phyloP scores from a whole-genome alignment of 2,113 vertebrate genomes.

The Solea solea region DNA sequence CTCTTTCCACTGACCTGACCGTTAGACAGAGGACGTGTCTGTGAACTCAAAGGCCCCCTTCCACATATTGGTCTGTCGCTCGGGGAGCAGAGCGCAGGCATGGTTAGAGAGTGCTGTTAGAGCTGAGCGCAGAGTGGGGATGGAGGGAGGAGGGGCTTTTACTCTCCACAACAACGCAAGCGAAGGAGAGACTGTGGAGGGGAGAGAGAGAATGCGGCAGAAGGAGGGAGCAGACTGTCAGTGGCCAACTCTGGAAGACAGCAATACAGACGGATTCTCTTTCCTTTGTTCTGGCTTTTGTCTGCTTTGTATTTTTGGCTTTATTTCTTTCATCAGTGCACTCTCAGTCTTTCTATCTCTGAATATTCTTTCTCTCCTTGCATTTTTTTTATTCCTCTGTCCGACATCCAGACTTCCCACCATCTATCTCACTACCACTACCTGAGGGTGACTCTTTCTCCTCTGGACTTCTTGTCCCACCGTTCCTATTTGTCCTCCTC shows the following conservation, averaged over 20 bases:
- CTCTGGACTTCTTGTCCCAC: constrained; percentile 11
- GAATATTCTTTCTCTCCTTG: neutral
- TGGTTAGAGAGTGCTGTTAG: constrained; percentile 24
- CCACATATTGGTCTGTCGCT: no score
- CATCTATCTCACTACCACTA: constrained; percentile 26
- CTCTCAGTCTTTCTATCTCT: neutral
- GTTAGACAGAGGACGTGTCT: constrained; percentile 8
- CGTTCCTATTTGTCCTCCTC: neutral
- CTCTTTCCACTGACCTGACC: constrained; percentile 9
- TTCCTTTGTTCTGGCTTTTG: constrained; percentile 4
- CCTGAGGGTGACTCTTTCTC: constrained; percentile 20
- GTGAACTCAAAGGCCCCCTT: constrained; percentile 14
- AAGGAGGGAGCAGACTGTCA: constrained; percentile 53
- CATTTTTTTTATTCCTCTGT: constrained; percentile 15
- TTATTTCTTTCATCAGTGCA: neutral
- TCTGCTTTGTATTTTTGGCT: neutral
- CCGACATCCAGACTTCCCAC: constrained; percentile 33
- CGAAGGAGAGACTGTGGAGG: constrained; percentile 28
- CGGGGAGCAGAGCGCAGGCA: constrained; percentile 17
- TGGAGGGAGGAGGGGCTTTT: constrained; percentile 58
- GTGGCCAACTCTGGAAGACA: constrained; percentile 26
- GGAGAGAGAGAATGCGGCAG: constrained; percentile 73
- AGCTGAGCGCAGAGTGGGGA: constrained; percentile 9
- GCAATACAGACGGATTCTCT: constrained; percentile 20
- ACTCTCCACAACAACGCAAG: constrained; percentile 56